A percentile compares a stretch with the other conserved stretches of the same genome.
phyloP scores from a whole-genome alignment of 2,113 vertebrate genomes.

The Ptilorrhoa leucosticta region DNA sequence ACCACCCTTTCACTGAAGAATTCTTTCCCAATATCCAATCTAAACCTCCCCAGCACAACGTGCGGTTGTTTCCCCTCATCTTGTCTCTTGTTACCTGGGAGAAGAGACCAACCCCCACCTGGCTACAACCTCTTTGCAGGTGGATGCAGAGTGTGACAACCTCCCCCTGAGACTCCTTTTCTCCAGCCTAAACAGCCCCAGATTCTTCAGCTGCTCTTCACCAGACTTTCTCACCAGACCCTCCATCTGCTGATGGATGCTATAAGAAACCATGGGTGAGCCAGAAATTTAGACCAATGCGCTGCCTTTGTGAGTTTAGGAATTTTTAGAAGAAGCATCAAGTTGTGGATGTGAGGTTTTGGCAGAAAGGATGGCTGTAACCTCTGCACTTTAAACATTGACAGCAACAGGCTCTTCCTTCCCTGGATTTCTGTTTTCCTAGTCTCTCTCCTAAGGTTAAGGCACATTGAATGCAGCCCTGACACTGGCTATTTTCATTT shows the following conservation, averaged over 20 bases:
- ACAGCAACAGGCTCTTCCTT: neutral
- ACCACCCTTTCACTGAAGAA: neutral
- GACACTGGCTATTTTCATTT: neutral
- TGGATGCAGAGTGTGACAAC: neutral
- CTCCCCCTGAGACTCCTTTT: neutral
- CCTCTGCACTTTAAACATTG: neutral
- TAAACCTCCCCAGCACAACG: neutral
- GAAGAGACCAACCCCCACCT: neutral
- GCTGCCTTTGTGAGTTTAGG: neutral
- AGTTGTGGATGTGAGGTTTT: neutral
- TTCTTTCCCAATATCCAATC: neutral
- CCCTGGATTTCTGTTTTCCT: neutral
- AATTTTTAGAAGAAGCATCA: neutral
- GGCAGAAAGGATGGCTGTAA: neutral
- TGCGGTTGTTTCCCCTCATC: fast-evolving
- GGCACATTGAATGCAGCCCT: neutral
- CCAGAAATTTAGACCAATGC: neutral
- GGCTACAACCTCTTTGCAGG: neutral
- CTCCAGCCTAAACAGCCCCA: neutral
- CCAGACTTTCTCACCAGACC: neutral
- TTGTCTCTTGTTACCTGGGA: neutral
- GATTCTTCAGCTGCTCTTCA: neutral
- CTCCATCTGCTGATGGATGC: neutral
- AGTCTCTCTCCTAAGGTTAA: neutral
- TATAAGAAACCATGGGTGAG: neutral